A percentile compares a stretch with the other conserved stretches of the same genome.
phyloP scores from a whole-genome alignment of 2,888 invertebrate genomes.

The Eupeodes latifasciatus region DNA sequence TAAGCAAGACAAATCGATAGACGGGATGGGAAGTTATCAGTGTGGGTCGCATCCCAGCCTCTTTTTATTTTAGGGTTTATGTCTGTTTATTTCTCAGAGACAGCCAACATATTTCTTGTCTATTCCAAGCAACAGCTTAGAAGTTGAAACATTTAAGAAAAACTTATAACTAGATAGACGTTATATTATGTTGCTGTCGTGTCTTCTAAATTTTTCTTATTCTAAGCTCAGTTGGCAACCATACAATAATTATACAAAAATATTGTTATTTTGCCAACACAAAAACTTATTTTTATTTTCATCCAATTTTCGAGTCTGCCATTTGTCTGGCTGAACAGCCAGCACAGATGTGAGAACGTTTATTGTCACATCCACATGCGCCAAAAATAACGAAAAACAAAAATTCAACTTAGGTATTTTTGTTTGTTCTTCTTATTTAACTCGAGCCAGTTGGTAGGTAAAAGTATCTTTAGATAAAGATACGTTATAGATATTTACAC shows the following conservation, averaged over 20 bases:
- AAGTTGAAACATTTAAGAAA: too few species aligned
- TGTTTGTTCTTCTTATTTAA: neutral
- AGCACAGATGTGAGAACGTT: conserved; percentile 40
- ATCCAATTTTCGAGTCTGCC: conserved; percentile 71
- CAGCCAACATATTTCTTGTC: too few species aligned
- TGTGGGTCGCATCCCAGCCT: too few species aligned
- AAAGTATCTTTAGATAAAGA: too few species aligned
- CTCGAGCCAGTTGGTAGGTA: neutral
- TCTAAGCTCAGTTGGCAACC: conserved; percentile 5
- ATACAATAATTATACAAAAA: neutral
- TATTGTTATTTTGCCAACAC: conserved; percentile 49
- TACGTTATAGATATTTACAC: neutral
- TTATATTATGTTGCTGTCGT: too few species aligned
- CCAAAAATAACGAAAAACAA: conserved; percentile 43
- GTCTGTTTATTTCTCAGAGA: too few species aligned
- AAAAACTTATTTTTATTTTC: conserved; percentile 55
- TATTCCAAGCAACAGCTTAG: too few species aligned
- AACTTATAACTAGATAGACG: too few species aligned
- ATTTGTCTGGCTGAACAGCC: conserved; percentile 68
- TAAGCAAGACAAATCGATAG: too few species aligned
- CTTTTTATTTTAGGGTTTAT: too few species aligned
- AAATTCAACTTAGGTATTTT: neutral
- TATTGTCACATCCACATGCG: conserved; percentile 71
- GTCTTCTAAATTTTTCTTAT: too few species aligned
- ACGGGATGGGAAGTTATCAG: too few species aligned